phyloP scores from a whole-genome alignment of 2,797 vertebrate genomes.

The Myotis planiceps region DNA sequence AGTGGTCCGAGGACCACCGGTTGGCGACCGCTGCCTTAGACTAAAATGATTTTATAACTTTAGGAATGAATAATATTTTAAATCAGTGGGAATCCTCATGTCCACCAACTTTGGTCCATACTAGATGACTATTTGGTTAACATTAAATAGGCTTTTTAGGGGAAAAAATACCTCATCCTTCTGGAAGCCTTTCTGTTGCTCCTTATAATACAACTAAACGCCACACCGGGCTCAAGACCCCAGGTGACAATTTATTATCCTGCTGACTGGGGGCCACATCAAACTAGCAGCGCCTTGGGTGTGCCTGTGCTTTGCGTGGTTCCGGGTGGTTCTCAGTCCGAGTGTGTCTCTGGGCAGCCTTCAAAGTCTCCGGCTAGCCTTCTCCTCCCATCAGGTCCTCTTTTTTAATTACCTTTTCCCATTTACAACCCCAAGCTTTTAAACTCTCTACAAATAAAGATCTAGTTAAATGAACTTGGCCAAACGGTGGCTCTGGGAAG shows the following conservation, averaged over 20 bases:
- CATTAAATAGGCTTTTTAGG: background rate
- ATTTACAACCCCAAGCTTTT: background rate
- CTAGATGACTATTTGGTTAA: background rate
- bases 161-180: background rate
- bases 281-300: background rate
- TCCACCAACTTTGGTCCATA: background rate
- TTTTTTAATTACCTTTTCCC: background rate
- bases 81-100: background rate
- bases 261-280: background rate
- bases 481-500: background rate
- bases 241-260: too few species aligned
- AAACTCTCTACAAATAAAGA: background rate
- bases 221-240: background rate
- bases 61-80: slow-evolving; percentile 3
- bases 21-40: background rate
- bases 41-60: background rate
- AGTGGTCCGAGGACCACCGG: fast-evolving
- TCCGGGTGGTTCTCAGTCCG: fast-evolving
- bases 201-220: background rate
- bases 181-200: background rate
- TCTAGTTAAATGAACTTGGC: background rate
- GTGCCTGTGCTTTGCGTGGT: fast-evolving
- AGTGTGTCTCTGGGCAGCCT: background rate
- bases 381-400: background rate
- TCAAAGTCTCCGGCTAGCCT: background rate